A percentile compares a stretch with the other conserved stretches of the same genome.
Evolutionary conservation across 2,797 vertebrate species (phyloP).

Genomic region (Triplophysa bombifrons): DNA sequence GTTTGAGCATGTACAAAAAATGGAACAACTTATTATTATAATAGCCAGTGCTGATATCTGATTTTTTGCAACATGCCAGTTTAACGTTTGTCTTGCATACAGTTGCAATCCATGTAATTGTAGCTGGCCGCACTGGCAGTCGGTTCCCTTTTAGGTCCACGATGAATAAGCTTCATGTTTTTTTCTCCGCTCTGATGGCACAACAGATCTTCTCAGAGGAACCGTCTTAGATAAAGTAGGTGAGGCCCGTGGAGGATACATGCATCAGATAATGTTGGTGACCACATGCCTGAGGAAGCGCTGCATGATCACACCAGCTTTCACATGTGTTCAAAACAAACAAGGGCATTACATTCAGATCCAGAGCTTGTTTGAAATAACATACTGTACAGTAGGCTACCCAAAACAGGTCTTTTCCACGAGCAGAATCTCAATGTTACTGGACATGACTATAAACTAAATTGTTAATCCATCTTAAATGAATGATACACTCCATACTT

Average conservation of each 20-base stretch:
- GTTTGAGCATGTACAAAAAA: neutral
- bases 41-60: neutral
- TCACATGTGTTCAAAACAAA: neutral
- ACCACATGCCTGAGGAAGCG: neutral
- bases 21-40: neutral
- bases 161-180: constrained; percentile 12
- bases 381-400: neutral
- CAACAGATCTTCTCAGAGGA: constrained; percentile 20
- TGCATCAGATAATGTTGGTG: constrained; percentile 25
- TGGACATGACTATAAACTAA: neutral
- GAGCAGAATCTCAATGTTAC: neutral
- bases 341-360: neutral
- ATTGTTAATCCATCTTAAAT: neutral
- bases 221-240: constrained; percentile 34
- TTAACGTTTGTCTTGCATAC: neutral
- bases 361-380: neutral
- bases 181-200: constrained; percentile 5
- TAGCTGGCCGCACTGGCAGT: neutral
- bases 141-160: constrained; percentile 25
- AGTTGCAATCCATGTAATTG: neutral
- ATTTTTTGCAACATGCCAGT: neutral
- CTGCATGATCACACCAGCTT: constrained; percentile 3
- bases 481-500: neutral
- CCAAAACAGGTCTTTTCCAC: neutral
- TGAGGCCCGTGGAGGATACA: constrained; percentile 27